A percentile compares a stretch with the other conserved stretches of the same genome.
These are phyloP conservation scores for Hippopotamyrus pictus DNA, from an alignment of 2,797 vertebrate genomes.

Conservation along the genomic window DNA sequence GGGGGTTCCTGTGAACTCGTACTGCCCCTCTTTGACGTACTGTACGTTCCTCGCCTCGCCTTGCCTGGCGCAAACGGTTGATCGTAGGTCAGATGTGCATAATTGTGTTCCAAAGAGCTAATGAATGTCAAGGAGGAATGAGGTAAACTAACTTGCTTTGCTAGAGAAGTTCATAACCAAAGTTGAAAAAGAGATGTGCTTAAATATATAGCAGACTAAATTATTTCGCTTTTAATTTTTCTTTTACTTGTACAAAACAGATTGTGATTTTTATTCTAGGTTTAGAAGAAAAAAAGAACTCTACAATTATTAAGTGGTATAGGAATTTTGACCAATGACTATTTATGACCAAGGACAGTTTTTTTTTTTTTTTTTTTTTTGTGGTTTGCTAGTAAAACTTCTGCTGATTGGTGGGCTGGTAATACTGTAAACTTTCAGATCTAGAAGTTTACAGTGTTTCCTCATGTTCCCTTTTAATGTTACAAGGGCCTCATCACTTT, in stretches of 20 bases:
- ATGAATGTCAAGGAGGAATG: slow-evolving; percentile 64
- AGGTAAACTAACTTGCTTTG: slow-evolving; percentile 64
- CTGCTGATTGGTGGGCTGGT: slow-evolving; percentile 66
- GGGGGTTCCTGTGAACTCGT: neutral
- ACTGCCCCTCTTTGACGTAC: slow-evolving; percentile 42
- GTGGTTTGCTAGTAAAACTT: slow-evolving; percentile 63
- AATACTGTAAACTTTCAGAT: slow-evolving; percentile 51
- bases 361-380: slow-evolving; percentile 15
- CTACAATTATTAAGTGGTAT: slow-evolving; percentile 40
- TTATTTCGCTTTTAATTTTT: slow-evolving; percentile 60
- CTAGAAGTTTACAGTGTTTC: slow-evolving; percentile 48
- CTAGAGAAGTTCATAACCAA: slow-evolving; percentile 72
- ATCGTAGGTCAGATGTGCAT: slow-evolving; percentile 50
- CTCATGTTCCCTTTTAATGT: slow-evolving; percentile 47
- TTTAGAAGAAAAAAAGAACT: slow-evolving; percentile 51
- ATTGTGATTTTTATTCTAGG: slow-evolving; percentile 63
- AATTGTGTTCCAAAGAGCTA: slow-evolving; percentile 64
- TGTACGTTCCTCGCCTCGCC: slow-evolving; percentile 56
- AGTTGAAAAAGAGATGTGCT: slow-evolving; percentile 62
- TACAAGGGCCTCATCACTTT: slow-evolving; percentile 63
- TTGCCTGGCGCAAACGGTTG: slow-evolving; percentile 53
- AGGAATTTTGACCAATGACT: slow-evolving; percentile 58
- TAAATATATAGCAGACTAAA: slow-evolving; percentile 71
- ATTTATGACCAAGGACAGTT: slow-evolving; percentile 45
- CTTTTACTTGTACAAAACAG: slow-evolving; percentile 62